Evolutionary conservation across 2,113 vertebrate genomes (phyloP), one percentile per base, ranked within the genome.

Genomic region (Pseudorectes ferrugineus): DNA sequence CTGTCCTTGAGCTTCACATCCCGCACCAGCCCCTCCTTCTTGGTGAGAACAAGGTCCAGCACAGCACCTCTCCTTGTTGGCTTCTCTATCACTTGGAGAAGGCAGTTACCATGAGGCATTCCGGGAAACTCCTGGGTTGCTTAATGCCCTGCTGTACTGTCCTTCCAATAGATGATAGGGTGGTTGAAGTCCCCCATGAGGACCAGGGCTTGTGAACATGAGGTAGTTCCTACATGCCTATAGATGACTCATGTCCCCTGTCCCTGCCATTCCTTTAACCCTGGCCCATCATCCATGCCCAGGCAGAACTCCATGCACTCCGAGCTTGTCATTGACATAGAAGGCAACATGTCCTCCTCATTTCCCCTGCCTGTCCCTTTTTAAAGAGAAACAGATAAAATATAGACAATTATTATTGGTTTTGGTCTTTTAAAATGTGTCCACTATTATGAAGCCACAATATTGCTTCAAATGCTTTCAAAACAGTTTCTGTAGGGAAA

Each of bases 281-380:
- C 22, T 36, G 26, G 36, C 12, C 49, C 66, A 57, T 26, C 36
- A 51, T 38, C 5, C 33, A 49, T 33, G 5, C 14, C 36, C 33
- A 43, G 19, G 22, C 14, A 80, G 33, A 73, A 31, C 6, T 33
- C 18, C 43, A 49, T 5, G 4, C 10, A 45, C 21, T 38, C 33
- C 0, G 0, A 67, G 7, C 16, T n/a, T 38, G 16, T 45, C 13
- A 38, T 0, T 66, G n/a, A 52, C 38, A 81, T 8, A 38, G 45
- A 33, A 52, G 20, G n/a, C 29, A 74, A 52, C 40, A 25, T 3
- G 20, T 29, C 5, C 13, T 88, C 26, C 33, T 51, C 33, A 59
- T n/a, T 45, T 59, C 5, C 24, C 16, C 24, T 67, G 25, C 8
- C 25, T 31, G 11, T 40, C 20, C 21, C n/a, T 48, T 68, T 48